These are phyloP conservation scores for Geothlypis trichas DNA, from an alignment of 2,113 vertebrate genomes.

Conservation along the genomic window DNA sequence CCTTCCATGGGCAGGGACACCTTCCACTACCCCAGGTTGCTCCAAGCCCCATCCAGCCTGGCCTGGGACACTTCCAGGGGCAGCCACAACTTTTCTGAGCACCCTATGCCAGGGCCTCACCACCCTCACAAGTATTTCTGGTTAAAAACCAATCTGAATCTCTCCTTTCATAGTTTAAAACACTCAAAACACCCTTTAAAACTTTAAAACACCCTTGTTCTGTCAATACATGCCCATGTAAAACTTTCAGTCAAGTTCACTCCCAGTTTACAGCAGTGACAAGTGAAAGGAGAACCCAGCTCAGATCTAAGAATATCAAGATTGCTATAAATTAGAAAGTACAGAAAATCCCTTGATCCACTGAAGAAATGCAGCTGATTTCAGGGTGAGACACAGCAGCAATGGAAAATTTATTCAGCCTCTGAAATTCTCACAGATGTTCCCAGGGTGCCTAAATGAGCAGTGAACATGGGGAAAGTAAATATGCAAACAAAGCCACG, in stretches of 20 bases:
- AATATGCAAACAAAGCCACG: background rate
- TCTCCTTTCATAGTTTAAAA: background rate
- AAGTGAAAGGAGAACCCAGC: background rate
- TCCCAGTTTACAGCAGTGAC: background rate
- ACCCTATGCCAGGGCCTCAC: rapidly evolving
- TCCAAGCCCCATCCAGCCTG: background rate
- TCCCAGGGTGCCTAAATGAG: background rate
- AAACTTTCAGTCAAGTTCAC: background rate
- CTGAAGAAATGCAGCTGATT: background rate
- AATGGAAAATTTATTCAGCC: background rate
- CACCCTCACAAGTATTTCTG: background rate
- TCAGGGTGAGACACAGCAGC: background rate
- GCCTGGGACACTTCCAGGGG: background rate
- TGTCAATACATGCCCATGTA: background rate
- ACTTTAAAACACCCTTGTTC: background rate
- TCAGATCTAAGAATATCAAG: background rate
- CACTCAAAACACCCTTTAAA: background rate
- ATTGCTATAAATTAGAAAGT: background rate
- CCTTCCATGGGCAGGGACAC: background rate
- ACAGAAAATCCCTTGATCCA: background rate
- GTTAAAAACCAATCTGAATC: background rate
- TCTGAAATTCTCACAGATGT: background rate
- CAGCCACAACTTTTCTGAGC: background rate
- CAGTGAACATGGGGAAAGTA: background rate
- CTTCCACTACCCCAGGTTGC: rapidly evolving